Evolutionary conservation across 2,888 invertebrate species (phyloP).

Genomic region (Shargacucullia verbasci): DNA sequence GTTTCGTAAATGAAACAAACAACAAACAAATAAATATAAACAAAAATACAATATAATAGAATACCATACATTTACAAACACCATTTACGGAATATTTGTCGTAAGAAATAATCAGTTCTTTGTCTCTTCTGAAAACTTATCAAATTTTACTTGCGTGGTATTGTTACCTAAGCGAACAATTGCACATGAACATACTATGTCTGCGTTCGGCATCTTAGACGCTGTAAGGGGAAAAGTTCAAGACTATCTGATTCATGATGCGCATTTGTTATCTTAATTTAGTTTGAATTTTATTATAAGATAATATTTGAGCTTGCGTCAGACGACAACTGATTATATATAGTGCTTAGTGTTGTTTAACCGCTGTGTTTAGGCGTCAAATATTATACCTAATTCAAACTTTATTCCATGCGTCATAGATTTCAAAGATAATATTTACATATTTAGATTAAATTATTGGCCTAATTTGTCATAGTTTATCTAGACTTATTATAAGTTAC

Average conservation of each 20-base stretch:
- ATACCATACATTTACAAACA: too few relatives aligned
- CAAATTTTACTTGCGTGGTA: too few relatives aligned
- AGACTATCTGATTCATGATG: not conserved
- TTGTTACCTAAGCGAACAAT: too few relatives aligned
- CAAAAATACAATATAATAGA: too few relatives aligned
- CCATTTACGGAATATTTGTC: too few relatives aligned
- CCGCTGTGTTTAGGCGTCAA: conserved; percentile 50
- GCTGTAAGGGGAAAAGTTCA: conserved; percentile 1
- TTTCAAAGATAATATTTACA: conserved; percentile 71
- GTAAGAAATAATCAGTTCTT: too few relatives aligned
- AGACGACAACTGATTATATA: conserved; percentile 37
- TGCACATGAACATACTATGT: too few relatives aligned
- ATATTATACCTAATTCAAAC: conserved; percentile 40
- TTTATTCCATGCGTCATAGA: conserved; percentile 73
- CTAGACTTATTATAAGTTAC: conserved; percentile 72
- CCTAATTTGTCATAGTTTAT: conserved; percentile 82
- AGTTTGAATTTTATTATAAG: conserved; percentile 44
- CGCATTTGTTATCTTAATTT: conserved; percentile 15
- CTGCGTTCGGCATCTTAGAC: not conserved
- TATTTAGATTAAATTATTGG: conserved; percentile 72
- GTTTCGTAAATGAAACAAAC: too few relatives aligned
- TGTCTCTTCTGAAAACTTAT: too few relatives aligned
- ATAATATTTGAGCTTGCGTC: conserved; percentile 53
- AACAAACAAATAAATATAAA: too few relatives aligned
- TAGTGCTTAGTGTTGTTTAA: conserved; percentile 41